Base-by-base conservation (phyloP, 2,888 invertebrate genomes). In the Cheilosia variabilis region DNA sequence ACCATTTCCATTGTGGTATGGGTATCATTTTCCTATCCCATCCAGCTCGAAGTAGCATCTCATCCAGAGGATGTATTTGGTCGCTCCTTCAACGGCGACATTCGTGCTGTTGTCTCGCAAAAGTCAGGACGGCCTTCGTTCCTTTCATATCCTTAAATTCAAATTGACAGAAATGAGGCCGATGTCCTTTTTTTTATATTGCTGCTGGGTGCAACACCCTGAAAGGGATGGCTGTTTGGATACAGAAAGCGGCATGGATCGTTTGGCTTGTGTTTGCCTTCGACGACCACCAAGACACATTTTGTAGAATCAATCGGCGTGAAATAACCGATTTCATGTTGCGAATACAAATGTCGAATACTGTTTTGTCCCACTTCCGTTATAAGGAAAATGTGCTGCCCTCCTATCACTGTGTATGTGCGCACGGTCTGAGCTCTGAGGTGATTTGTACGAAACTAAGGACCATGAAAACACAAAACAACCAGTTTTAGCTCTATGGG, bases 291-390 rank as follows among this genome's bases (percentile, higher is more conserved):
- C 34, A 72, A 65, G 84, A 84, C 80, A 84, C 84, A 80, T 86
- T 86, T 77, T 76, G 76, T 60, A 72, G 72, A 86, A 77, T 86
- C 81, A 81, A 86, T 86, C 86, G 86, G 86, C 86, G 86, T 86
- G 86, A 86, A 86, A 86, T 86, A 86, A 86, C 76, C 86, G 86
- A 86, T 81, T 86, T 81, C 86, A 86, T 86, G 86, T 86, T 86
- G 72, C 66, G 86, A 86, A 86, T 86, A 86, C 81, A 81, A 81
- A 86, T 86, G 80, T 71, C 65, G 79, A 84, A 53, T 69, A 69
- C 79, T 79, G 79, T 65, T 71, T 65, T 72, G 79, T 71, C 75
- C n/a, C 47, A 52, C 57, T 78, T 73, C 68, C 66, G 72, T 52
- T 78, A 24, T 43, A 17, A 19, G 60, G 47, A 52, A 41, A 71